These are phyloP conservation scores for Probosciger aterrimus DNA, from an alignment of 2,113 vertebrate genomes.

Conservation along the genomic window DNA sequence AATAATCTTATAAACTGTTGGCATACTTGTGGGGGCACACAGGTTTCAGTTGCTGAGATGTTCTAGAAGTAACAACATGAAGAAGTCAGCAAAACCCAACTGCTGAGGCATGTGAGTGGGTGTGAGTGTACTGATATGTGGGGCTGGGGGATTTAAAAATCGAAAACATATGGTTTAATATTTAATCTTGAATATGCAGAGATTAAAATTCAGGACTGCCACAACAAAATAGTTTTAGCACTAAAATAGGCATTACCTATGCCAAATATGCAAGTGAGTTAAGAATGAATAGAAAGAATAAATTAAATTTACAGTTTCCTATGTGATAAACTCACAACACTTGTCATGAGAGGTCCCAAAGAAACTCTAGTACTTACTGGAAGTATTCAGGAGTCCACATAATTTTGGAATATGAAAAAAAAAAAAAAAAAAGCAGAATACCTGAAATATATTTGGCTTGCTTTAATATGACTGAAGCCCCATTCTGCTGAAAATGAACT, in stretches of 20 bases:
- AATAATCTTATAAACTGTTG: neutral
- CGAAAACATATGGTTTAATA: neutral
- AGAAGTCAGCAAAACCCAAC: neutral
- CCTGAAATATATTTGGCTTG: neutral
- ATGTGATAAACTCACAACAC: neutral
- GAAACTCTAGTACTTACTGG: neutral
- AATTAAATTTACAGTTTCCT: neutral
- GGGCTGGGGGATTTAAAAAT: neutral
- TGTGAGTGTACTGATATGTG: no score
- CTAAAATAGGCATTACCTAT: neutral
- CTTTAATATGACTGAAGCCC: neutral
- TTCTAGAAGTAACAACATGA: neutral
- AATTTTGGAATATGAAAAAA: neutral
- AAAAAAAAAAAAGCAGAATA: neutral
- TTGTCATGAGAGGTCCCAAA: neutral
- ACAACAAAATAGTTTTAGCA: neutral
- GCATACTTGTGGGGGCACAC: neutral
- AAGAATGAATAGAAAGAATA: neutral
- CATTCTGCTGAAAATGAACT: neutral
- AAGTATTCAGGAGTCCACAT: neutral
- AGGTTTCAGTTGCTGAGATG: neutral
- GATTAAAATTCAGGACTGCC: neutral
- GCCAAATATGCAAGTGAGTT: neutral
- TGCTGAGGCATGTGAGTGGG: neutral
- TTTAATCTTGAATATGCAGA: neutral